Conservation (phyloP, 2,113 vertebrate species). For the Patagioenas fasciata region DNA sequence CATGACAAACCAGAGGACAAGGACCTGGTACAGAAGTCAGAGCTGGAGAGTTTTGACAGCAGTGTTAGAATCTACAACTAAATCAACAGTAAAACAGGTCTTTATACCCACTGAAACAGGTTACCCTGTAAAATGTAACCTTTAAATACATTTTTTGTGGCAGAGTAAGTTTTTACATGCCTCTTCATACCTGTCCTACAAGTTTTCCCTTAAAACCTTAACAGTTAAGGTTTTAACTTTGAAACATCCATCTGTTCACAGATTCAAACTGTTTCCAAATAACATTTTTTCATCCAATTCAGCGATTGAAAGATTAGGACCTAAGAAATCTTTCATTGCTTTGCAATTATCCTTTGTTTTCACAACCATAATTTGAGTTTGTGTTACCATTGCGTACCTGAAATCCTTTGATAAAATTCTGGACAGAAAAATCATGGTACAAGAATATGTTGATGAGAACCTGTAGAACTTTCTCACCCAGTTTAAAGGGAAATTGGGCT, state of each 20-base stretch:
- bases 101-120: neutral
- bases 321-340: neutral
- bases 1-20: neutral
- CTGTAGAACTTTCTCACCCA: conserved; percentile 88
- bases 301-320: neutral
- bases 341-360: neutral
- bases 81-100: neutral
- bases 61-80: neutral
- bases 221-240: neutral
- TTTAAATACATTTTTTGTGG: neutral
- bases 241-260: neutral
- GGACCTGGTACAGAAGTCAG: neutral
- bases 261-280: neutral
- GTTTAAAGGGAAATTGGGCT: conserved; percentile 86
- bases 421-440: conserved; percentile 96
- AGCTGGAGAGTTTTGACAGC: neutral
- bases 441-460: conserved; percentile 93
- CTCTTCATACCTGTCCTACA: neutral
- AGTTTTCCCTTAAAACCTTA: neutral
- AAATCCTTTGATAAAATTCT: conserved; percentile 94
- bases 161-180: neutral
- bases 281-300: neutral
- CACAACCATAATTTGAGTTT: neutral
- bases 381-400: conserved; percentile 79
- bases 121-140: neutral